These are phyloP conservation scores for Patiria pectinifera DNA, from an alignment of 53 echinoderm and acorn worm species.

Conservation along the genomic window DNA sequence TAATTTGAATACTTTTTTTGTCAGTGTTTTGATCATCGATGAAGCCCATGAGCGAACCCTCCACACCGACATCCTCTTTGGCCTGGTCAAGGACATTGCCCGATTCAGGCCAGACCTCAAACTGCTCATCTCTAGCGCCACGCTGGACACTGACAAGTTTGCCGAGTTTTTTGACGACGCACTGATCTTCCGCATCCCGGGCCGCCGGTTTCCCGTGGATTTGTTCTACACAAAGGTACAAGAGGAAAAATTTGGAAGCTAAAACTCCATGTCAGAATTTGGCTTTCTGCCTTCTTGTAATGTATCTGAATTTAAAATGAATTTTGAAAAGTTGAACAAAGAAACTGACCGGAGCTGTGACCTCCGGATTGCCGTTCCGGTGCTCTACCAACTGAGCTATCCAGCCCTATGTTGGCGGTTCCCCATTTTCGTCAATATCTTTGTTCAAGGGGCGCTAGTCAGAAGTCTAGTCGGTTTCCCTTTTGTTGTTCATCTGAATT, in stretches of 20 bases:
- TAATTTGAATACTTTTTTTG: background rate
- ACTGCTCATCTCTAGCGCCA: conserved; percentile 97
- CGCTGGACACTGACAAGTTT: conserved; percentile 96
- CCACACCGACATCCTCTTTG: conserved; percentile 95
- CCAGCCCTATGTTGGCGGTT: too few species aligned
- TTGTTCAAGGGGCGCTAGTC: too few species aligned
- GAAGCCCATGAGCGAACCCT: conserved; percentile 99
- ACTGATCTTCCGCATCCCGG: conserved; percentile 97
- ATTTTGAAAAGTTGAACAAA: too few species aligned
- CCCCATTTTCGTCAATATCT: too few species aligned
- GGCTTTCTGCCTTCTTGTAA: too few species aligned
- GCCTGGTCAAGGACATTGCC: conserved; percentile 94
- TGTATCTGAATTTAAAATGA: too few species aligned
- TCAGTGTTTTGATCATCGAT: conserved; percentile 89
- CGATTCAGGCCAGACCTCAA: conserved; percentile 95
- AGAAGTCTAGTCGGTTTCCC: too few species aligned
- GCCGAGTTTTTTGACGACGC: conserved; percentile 98
- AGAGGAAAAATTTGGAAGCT: background rate
- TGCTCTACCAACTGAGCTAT: too few species aligned
- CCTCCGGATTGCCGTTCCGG: too few species aligned
- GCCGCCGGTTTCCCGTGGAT: conserved; percentile 90
- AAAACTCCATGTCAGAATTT: too few species aligned
- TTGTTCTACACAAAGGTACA: conserved; percentile 94
- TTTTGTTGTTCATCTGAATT: too few species aligned
- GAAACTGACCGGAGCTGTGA: too few species aligned